Evolutionary conservation across 2,113 vertebrate genomes (phyloP), one percentile per base, ranked within the genome.

Genomic region (Dryoscopus gambensis): DNA sequence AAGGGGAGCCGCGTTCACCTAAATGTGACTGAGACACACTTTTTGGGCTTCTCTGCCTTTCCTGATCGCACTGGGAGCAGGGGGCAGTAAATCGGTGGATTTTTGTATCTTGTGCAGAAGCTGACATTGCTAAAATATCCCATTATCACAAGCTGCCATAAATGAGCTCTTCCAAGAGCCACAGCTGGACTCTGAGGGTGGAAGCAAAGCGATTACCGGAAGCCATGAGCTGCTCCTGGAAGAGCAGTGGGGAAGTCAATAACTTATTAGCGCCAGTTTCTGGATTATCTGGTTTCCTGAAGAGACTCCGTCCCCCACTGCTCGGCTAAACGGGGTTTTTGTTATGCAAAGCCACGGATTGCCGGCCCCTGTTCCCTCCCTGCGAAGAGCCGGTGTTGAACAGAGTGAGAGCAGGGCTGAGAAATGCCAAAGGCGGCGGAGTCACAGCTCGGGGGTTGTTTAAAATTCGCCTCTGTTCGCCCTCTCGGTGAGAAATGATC

Each of bases 41-140:
- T 79, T 40, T 60, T 89, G 71, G 35, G 11, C 25, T 86, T 50
- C 88, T 64, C 60, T 40, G 28, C 53, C 20, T 20, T 69, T 91
- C 46, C 52, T 53, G 49, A 59, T 60, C 47, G 65, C 47, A 0
- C n/a, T 46, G 70, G 65, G 89, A 95, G 85, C 47, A 44, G 64
- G 69, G 93, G 82, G 84, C 84, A 62, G 77, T 94, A 89, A 95
- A 96, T 75, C 0, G 6, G n/a, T 24, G 37, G 62, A n/a, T 57
- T 96, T 97, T 93, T 94, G 49, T 94, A 39, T 83, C 84, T 89
- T 7, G 52, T 5, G 15, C 60, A 70, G 73, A 84, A 94, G 95
- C 95, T 96, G 93, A 95, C 83, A 7, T 40, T 46, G 94, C 95
- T 93, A 69, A 93, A 96, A 94, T 57, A 84, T 40, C 64, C 31